Percentiles rank a stretch among this genome's conserved stretches.
phyloP scores from a whole-genome alignment of 2,797 vertebrate species.

The Alectoris magna region DNA sequence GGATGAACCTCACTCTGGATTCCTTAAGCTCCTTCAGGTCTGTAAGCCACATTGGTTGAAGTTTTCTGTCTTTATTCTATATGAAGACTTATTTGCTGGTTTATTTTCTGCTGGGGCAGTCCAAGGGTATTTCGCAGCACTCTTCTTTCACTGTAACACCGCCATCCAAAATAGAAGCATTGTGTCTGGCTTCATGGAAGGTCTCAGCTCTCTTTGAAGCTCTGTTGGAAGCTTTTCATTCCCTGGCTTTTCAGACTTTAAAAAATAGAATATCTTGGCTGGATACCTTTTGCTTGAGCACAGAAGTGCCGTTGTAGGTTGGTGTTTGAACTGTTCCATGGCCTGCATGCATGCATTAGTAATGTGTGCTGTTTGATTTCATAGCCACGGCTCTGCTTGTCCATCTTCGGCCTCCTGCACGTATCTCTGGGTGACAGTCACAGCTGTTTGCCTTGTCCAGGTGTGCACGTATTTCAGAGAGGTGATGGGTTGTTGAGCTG shows the following conservation, averaged over 20 bases:
- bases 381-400: background rate
- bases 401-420: background rate
- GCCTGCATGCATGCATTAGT: background rate
- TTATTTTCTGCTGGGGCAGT: background rate
- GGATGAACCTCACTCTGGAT: background rate
- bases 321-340: slow-evolving; percentile 16
- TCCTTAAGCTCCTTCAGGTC: background rate
- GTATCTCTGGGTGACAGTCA: background rate
- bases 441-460: slow-evolving; percentile 39
- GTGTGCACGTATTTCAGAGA: background rate
- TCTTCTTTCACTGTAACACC: background rate
- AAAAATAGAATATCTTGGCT: slow-evolving; percentile 56
- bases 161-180: slow-evolving; percentile 64
- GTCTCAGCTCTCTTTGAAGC: slow-evolving; percentile 45
- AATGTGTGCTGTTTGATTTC: slow-evolving; percentile 14
- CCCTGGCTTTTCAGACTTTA: slow-evolving; percentile 57
- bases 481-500: background rate
- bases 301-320: slow-evolving; percentile 41
- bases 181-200: slow-evolving; percentile 52
- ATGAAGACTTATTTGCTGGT: background rate
- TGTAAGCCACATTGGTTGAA: background rate
- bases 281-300: slow-evolving; percentile 42
- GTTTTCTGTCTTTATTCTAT: background rate
- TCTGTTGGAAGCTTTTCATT: slow-evolving; percentile 62
- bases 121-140: background rate